Base-by-base conservation (phyloP, 2,888 invertebrate genomes). In the Abrostola tripartita region DNA sequence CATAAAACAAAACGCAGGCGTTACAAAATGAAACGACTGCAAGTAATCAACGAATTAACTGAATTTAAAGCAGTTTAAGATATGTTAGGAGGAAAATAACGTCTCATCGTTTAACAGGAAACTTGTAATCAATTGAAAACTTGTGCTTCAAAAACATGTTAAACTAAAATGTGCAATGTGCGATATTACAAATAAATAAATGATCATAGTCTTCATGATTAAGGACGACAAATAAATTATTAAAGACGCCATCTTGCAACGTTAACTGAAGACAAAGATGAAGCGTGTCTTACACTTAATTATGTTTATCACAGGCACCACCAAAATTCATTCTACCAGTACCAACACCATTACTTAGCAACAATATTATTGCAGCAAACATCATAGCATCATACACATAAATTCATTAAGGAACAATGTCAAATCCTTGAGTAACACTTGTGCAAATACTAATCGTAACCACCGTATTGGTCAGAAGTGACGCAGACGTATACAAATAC, bases 341-440 rank as follows among this genome's bases (percentile, higher is more conserved):
- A n/a, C 37, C n/a, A n/a, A n/a, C n/a, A 7, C 37, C 11, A 11
- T 8, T 5, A 42, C 37, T n/a, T 8, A 53, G 47, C 24, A 65
- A 47, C 44, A 53, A 52, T 47, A 47, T 65, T 53, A 52, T n/a
- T 35, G 60, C 36, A 55, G 60, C 53, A 40, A 75, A 61, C 61
- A 51, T 65, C 53, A 60, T 35, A 75, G 58, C 61, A 51, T 65
- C 53, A 60, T 35, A 47, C 44, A 50, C 24, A 35, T 50, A 35
- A 44, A 61, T 41, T 41, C 14, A 57, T 38, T 35, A 56, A 75
- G 52, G 61, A 68, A 67, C 79, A 75, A 71, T 71, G 69, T 71
- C 73, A 75, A 82, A 88, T 88, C 89, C 90, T 91, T 90, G 89
- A 85, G 60, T 71, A 71, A 83, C 92, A 92, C 88, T 91, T 92